Evolutionary conservation across 2,797 vertebrate species (phyloP).

Genomic region (Acanthurus tractus): DNA sequence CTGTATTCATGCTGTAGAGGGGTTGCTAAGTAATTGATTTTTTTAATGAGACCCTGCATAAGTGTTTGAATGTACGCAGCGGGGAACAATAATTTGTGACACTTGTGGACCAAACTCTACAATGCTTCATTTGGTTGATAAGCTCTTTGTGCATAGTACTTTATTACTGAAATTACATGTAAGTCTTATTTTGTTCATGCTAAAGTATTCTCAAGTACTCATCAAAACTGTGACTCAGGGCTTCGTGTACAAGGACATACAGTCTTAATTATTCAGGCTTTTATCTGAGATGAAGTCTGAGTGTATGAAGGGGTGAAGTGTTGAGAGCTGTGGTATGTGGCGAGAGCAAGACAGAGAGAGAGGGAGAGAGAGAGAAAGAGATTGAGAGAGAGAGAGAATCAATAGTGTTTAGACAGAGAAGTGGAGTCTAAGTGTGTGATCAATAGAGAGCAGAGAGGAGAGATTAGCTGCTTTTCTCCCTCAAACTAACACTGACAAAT

Average conservation of each 20-base stretch:
- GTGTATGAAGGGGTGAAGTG: conserved; percentile 59
- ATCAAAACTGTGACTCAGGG: conserved; percentile 35
- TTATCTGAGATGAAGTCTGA: conserved; percentile 55
- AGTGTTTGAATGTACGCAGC: conserved; percentile 61
- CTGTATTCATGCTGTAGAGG: conserved; percentile 83
- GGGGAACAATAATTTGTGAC: conserved; percentile 84
- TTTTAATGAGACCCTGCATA: conserved; percentile 73
- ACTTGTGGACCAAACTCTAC: conserved; percentile 52
- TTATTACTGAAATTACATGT: conserved; percentile 3
- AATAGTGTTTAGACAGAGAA: conserved; percentile 93
- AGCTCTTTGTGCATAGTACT: conserved; percentile 27
- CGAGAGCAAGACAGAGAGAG: conserved; percentile 60
- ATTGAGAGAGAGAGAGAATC: conserved; percentile 87
- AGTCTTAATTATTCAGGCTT: conserved; percentile 47
- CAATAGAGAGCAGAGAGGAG: conserved; percentile 89
- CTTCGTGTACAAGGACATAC: conserved; percentile 25
- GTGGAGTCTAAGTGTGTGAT: conserved; percentile 91
- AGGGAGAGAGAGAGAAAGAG: conserved; percentile 75
- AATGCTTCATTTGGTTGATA: conserved; percentile 41
- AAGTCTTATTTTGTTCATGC: conserved; percentile 32
- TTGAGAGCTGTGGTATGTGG: conserved; percentile 73
- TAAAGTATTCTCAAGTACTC: conserved; percentile 10
- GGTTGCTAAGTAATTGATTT: conserved; percentile 84
- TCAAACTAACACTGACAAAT: conserved; percentile 89
- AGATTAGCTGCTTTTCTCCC: conserved; percentile 89